These are phyloP conservation scores for Phymastichus coffea DNA, from an alignment of 1,140 invertebrate species.

Conservation along the genomic window DNA sequence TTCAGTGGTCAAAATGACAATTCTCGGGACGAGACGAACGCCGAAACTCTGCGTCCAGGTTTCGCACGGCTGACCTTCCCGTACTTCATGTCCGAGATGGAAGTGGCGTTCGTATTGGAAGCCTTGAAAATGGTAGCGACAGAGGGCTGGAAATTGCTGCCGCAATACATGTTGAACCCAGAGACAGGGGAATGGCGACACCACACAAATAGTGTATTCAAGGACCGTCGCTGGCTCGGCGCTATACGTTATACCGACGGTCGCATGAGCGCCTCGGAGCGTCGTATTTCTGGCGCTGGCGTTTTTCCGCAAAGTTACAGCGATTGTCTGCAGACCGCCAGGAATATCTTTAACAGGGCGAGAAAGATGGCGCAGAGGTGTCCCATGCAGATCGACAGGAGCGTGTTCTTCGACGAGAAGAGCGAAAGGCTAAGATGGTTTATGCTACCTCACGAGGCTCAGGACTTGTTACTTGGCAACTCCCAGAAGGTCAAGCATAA, in stretches of 20 bases:
- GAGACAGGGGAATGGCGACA: slow-evolving; percentile 90
- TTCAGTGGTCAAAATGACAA: no score
- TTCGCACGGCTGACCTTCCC: slow-evolving; percentile 84
- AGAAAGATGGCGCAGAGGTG: slow-evolving; percentile 74
- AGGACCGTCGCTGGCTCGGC: slow-evolving; percentile 80
- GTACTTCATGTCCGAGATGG: slow-evolving; percentile 79
- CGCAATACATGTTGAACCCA: slow-evolving; percentile 81
- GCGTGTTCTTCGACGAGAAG: slow-evolving; percentile 68
- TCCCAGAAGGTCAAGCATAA: slow-evolving; percentile 74
- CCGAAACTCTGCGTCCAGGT: slow-evolving; percentile 81
- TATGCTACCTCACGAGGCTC: slow-evolving; percentile 76
- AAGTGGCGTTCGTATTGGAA: slow-evolving; percentile 80
- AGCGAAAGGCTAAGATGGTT: slow-evolving; percentile 80
- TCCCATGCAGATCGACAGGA: slow-evolving; percentile 70
- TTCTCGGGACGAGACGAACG: slow-evolving; percentile 37
- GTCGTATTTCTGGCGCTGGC: slow-evolving; percentile 67
- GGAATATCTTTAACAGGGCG: slow-evolving; percentile 76
- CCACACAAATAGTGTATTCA: slow-evolving; percentile 74
- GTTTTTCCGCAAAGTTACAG: slow-evolving; percentile 70
- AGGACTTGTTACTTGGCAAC: slow-evolving; percentile 69
- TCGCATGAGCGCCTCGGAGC: slow-evolving; percentile 71
- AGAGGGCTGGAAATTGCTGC: slow-evolving; percentile 86
- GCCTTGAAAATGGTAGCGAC: slow-evolving; percentile 85
- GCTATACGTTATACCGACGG: slow-evolving; percentile 77
- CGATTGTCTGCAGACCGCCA: slow-evolving; percentile 76